Evolutionary conservation across 2,888 invertebrate species (phyloP).

Genomic region (Drosophila paramelanica): DNA sequence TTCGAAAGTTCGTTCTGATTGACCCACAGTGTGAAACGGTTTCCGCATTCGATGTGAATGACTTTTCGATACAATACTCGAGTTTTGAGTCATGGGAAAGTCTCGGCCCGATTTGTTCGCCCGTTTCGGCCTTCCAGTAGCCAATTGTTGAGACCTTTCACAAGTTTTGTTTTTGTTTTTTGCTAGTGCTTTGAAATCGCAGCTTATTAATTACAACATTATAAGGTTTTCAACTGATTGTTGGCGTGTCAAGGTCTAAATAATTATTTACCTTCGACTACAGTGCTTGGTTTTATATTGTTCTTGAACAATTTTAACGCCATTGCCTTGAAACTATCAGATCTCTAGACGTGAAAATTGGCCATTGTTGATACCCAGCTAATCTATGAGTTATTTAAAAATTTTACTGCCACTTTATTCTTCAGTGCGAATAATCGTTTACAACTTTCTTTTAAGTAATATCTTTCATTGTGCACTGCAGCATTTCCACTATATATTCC

Average conservation of each 20-base stretch:
- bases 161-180: conserved; percentile 28
- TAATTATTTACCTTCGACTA: conserved; percentile 33
- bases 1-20: conserved; percentile 73
- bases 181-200: conserved; percentile 28
- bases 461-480: background rate
- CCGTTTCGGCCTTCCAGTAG: conserved; percentile 40
- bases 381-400: background rate
- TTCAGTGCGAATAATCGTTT: too few relatives aligned
- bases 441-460: too few relatives aligned
- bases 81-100: conserved; percentile 56
- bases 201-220: conserved; percentile 51
- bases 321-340: conserved; percentile 27
- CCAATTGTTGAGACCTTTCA: conserved; percentile 43
- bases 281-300: conserved; percentile 35
- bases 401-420: too few relatives aligned
- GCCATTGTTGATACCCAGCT: background rate
- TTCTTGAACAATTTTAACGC: conserved; percentile 49
- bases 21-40: conserved; percentile 31
- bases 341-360: conserved; percentile 3
- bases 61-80: conserved; percentile 14
- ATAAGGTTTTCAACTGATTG: conserved; percentile 50
- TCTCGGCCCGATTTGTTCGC: conserved; percentile 16
- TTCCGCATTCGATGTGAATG: conserved; percentile 38
- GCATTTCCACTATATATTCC: background rate
- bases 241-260: conserved; percentile 64